Conservation (phyloP, 2,888 invertebrate species). For the Prenolepis imparis region DNA sequence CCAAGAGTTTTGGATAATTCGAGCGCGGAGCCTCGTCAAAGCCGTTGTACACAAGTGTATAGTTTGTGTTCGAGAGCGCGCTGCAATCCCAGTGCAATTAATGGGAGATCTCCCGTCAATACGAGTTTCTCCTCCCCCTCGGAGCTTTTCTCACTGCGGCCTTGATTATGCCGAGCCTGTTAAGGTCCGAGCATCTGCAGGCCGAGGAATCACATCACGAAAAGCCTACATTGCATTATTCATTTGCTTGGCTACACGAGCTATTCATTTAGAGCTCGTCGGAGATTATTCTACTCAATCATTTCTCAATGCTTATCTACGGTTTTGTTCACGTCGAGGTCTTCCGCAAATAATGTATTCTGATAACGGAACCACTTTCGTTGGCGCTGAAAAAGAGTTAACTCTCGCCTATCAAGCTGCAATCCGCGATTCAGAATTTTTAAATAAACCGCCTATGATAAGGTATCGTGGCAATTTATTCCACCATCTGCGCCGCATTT, state of each 20-base stretch:
- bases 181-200: not conserved
- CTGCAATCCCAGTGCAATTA: not conserved
- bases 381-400: conserved; percentile 1
- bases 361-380: conserved; percentile 37
- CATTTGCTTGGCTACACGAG: too few relatives aligned
- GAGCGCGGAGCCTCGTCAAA: too few relatives aligned
- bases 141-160: not conserved
- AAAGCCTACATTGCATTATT: too few relatives aligned
- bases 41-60: not conserved
- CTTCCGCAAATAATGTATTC: conserved; percentile 1
- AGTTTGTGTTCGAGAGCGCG: not conserved
- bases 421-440: not conserved
- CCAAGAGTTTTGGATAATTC: too few relatives aligned
- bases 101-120: not conserved
- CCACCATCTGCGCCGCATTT: conserved; percentile 69
- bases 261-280: too few relatives aligned
- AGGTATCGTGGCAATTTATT: conserved; percentile 18
- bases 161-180: not conserved
- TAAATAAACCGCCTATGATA: not conserved
- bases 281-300: not conserved
- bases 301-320: not conserved
- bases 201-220: not conserved
- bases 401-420: not conserved
- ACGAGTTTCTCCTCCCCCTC: not conserved
- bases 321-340: not conserved